A percentile compares a stretch with the other conserved stretches of the same genome.
Conservation (phyloP, 2,797 vertebrate genomes). For the Microhierax caerulescens region DNA sequence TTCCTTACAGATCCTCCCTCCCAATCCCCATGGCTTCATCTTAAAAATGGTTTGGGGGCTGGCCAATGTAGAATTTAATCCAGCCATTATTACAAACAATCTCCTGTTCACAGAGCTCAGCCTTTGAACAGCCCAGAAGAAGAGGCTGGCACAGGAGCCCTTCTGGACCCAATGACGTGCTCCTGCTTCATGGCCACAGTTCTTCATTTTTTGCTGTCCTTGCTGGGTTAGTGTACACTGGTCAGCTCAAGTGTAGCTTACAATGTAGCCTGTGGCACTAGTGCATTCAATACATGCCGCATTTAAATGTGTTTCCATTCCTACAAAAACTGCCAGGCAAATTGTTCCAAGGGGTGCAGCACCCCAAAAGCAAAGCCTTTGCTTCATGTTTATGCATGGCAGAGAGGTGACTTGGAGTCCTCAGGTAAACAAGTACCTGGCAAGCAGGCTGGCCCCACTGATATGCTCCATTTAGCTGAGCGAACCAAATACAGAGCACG, state of each 20-base stretch:
- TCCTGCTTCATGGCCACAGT: neutral
- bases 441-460: neutral
- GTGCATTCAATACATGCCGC: neutral
- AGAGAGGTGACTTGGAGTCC: neutral
- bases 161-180: accelerated
- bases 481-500: neutral
- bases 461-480: accelerated
- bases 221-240: neutral
- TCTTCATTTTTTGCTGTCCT: neutral
- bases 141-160: accelerated
- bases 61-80: neutral
- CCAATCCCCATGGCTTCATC: accelerated
- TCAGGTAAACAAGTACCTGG: neutral
- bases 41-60: neutral
- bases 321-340: neutral
- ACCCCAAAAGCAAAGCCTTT: neutral
- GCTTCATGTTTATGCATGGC: neutral
- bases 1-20: neutral
- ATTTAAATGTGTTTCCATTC: neutral
- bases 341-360: neutral
- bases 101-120: neutral
- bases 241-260: accelerated
- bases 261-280: neutral
- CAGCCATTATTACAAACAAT: neutral
- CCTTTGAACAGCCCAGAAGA: neutral